Conservation (phyloP, 2,113 vertebrate species). For the Accipiter virgatus region DNA sequence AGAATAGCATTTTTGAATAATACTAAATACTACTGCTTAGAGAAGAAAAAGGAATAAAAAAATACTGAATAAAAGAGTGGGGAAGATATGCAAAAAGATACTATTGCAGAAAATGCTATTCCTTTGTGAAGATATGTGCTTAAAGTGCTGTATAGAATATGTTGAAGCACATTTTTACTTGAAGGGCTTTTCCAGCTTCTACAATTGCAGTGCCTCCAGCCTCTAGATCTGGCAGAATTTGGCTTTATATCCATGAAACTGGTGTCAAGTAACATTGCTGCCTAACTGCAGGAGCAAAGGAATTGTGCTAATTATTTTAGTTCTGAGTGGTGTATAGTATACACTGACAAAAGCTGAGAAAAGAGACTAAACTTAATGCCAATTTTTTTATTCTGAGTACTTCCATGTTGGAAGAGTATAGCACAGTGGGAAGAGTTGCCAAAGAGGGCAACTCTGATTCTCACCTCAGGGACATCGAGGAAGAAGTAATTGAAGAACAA, state of each 20-base stretch:
- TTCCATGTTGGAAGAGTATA: background rate
- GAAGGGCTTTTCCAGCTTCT: background rate
- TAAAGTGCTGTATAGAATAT: background rate
- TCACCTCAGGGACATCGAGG: background rate
- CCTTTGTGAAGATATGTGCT: background rate
- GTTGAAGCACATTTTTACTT: background rate
- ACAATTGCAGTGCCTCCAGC: background rate
- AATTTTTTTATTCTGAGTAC: background rate
- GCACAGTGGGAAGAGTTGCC: background rate
- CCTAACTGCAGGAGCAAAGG: background rate
- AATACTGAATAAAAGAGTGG: background rate
- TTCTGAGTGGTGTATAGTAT: background rate
- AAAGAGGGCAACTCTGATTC: background rate
- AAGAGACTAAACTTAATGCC: background rate
- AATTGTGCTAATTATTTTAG: background rate
- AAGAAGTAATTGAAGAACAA: slow-evolving; percentile 14
- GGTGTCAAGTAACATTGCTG: background rate
- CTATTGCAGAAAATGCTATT: background rate
- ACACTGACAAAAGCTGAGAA: background rate
- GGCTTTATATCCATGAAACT: background rate
- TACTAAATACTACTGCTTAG: background rate
- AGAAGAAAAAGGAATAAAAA: background rate
- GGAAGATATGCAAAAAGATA: background rate
- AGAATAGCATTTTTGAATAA: background rate
- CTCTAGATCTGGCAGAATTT: background rate